phyloP scores from a whole-genome alignment of 2,113 vertebrate genomes.

The Numenius arquata region DNA sequence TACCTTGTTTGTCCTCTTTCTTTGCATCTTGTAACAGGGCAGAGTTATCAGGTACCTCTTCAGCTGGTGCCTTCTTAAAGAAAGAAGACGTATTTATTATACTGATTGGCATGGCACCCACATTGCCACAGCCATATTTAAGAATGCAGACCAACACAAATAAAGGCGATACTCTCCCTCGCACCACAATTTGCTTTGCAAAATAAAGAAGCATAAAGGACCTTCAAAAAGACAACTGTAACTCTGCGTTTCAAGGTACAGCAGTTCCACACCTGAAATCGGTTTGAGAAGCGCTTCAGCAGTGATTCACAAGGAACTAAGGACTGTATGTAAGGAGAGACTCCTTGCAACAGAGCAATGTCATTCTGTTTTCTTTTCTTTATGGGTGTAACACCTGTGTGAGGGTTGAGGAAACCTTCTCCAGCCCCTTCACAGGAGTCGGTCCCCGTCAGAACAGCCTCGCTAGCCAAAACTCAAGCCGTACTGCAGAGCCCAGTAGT shows the following conservation, averaged over 20 bases:
- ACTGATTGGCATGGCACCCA: neutral
- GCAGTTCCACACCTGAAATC: neutral
- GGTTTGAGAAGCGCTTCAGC: neutral
- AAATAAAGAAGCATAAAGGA: neutral
- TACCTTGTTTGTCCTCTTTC: constrained; percentile 78
- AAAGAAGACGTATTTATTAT: constrained; percentile 22
- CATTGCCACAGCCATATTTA: neutral
- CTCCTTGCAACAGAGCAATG: neutral
- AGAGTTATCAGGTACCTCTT: constrained; percentile 69
- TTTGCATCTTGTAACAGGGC: constrained; percentile 59
- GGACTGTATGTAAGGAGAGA: neutral
- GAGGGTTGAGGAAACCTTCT: neutral
- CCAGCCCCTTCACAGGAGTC: neutral
- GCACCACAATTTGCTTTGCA: neutral
- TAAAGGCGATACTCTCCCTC: neutral
- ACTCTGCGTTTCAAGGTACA: neutral
- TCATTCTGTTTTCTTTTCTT: neutral
- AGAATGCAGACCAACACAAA: neutral
- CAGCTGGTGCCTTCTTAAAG: constrained; percentile 69
- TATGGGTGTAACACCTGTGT: neutral
- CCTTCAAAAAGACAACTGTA: neutral
- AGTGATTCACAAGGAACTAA: neutral
- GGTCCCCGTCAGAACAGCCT: neutral
- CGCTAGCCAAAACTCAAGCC: neutral
- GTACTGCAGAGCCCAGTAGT: neutral